Evolutionary conservation across 64 coral and sea anemone genomes (phyloP).

Genomic region (Orbicella faveolata): DNA sequence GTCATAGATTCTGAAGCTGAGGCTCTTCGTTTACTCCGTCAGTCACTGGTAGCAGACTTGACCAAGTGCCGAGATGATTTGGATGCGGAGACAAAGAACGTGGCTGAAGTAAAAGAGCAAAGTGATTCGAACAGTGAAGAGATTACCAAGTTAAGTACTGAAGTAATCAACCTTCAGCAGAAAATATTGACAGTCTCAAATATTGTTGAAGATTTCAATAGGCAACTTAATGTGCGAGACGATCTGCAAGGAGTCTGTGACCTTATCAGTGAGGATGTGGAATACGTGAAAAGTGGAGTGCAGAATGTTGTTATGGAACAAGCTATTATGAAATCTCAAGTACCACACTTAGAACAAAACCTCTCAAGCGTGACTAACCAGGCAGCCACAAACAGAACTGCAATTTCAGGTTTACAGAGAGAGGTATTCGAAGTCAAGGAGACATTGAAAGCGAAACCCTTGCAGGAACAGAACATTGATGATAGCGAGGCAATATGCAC

Average conservation of each 20-base stretch:
- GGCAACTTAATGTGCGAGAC: neutral
- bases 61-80: neutral
- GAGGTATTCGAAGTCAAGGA: neutral
- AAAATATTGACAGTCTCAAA: neutral
- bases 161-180: neutral
- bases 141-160: neutral
- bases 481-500: neutral
- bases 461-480: neutral
- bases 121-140: neutral
- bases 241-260: neutral
- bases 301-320: neutral
- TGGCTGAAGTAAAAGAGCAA: neutral
- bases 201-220: neutral
- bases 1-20: constrained; percentile 1
- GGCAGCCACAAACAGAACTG: too few relatives aligned
- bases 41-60: neutral
- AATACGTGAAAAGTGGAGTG: neutral
- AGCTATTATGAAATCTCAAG: neutral
- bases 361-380: neutral
- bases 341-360: neutral
- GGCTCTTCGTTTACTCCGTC: neutral
- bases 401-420: neutral
- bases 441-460: neutral
- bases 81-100: neutral
- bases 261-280: neutral